Percentiles rank a stretch among this genome's conserved stretches.
Conservation (phyloP, 2,888 invertebrate species). For the Cataglyphis livida region DNA sequence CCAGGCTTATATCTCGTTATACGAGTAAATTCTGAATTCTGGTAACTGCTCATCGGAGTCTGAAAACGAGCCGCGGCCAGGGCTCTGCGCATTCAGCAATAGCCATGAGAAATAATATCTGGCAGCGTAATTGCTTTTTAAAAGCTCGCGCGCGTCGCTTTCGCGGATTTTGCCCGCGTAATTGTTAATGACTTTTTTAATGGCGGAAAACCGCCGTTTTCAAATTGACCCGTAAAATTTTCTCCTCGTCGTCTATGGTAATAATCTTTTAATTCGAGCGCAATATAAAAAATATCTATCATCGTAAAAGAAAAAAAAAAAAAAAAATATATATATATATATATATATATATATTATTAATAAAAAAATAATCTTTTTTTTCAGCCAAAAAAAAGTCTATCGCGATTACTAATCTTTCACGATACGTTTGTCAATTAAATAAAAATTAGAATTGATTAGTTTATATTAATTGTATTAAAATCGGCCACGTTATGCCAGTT, state of each 20-base stretch:
- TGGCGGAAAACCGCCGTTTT: slow-evolving; percentile 35
- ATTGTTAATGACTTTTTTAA: slow-evolving; percentile 53
- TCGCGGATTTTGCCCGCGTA: slow-evolving; percentile 41
- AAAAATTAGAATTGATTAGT: background rate
- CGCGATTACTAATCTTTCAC: background rate
- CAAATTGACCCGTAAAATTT: slow-evolving; percentile 32
- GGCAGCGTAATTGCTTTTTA: slow-evolving; percentile 46
- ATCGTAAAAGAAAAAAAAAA: background rate
- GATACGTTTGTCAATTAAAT: background rate
- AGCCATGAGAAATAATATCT: slow-evolving; percentile 48
- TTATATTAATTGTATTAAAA: background rate
- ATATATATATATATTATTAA: no score
- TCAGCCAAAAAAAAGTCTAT: background rate
- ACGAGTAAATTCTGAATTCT: slow-evolving; percentile 68
- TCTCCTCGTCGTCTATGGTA: background rate
- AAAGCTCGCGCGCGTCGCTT: slow-evolving; percentile 22
- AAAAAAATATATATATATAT: no score
- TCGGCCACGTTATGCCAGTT: no score
- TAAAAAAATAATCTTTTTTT: background rate
- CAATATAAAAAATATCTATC: background rate
- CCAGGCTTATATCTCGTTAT: slow-evolving; percentile 67
- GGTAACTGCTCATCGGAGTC: slow-evolving; percentile 63
- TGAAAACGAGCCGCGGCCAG: slow-evolving; percentile 54
- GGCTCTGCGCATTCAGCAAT: slow-evolving; percentile 10
- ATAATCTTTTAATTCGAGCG: slow-evolving; percentile 22